Percentiles rank a stretch among this genome's conserved stretches.
These are phyloP conservation scores for Myotis daubentonii DNA, from an alignment of 2,797 vertebrate genomes.

Conservation along the genomic window DNA sequence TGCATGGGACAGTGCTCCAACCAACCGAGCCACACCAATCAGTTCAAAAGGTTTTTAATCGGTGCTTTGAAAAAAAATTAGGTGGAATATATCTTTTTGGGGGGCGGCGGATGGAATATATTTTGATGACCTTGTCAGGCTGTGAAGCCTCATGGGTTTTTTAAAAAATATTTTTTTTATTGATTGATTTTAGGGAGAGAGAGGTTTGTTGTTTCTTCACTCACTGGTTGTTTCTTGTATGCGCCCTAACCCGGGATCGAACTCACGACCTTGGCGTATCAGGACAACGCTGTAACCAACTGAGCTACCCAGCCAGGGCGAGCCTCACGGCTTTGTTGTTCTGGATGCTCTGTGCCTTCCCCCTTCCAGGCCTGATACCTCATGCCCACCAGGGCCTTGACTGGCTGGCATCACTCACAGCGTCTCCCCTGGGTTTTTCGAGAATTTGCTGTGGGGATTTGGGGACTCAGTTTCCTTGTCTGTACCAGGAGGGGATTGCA, in stretches of 20 bases:
- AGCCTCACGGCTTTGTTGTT: background rate
- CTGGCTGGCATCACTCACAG: background rate
- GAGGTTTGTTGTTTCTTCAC: background rate
- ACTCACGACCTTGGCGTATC: background rate
- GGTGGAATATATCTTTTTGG: background rate
- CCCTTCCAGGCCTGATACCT: background rate
- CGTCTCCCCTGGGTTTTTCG: background rate
- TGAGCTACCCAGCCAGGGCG: background rate
- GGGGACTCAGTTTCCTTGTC: background rate
- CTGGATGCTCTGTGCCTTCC: background rate
- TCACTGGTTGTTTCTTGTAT: background rate
- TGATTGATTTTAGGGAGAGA: background rate
- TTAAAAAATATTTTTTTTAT: background rate
- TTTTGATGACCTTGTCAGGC: no score
- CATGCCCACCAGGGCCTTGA: rapidly evolving
- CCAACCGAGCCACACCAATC: background rate
- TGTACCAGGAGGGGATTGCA: background rate
- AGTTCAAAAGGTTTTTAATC: background rate
- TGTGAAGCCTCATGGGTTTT: no score
- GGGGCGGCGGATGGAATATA: no score
- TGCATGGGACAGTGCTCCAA: no score
- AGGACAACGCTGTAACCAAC: background rate
- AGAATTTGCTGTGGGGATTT: background rate
- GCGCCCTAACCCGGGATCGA: background rate
- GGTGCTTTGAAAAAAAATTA: background rate